Evolutionary conservation across 2,113 vertebrate species (phyloP), one percentile per base, ranked within the genome.

Genomic region (Centropus unirufus): DNA sequence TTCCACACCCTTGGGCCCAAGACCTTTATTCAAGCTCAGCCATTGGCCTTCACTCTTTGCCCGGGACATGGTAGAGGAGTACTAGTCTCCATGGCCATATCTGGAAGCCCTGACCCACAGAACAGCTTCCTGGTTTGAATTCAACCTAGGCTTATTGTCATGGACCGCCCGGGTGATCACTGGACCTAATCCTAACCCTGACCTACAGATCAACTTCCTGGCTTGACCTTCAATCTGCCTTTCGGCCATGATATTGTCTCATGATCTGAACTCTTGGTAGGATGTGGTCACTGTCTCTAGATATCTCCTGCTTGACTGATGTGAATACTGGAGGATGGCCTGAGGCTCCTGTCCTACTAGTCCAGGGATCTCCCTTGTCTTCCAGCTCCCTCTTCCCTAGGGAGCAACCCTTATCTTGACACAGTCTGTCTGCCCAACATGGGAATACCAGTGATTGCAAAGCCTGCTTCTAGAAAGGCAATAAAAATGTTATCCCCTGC

Each of bases 71-170:
- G n/a, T 2, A 54, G n/a, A 78, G 24, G 8, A 66, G 1, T 39
- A 26, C 12, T 67, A 30, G 2, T 55, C 21, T 66, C 55, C 19
- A 21, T 0, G 0, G 11, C 16, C 8, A 4, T 5, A n/a, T 26
- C 7, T 29, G 44, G n/a, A 24, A n/a, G 30, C 22, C 10, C 18
- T 74, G 40, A 54, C 26, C 12, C 30, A 47, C 13, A 67, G 10
- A 78, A 4, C 0, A 1, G 18, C 14, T 34, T 83, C 29, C 58
- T 52, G 36, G 17, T 29, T 77, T 83, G 51, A 82, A 15, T 23
- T 77, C 52, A 72, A 26, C 20, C 29, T 42, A 34, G 23, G 5
- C 21, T 46, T 30, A 36, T 47, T 67, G 66, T 26, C 42, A 6
- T 32, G 30, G 54, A 42, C 39, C 52, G 58, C 22, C 17, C 59